Conservation (phyloP, 2,888 invertebrate species). For the Charanyca ferruginea region DNA sequence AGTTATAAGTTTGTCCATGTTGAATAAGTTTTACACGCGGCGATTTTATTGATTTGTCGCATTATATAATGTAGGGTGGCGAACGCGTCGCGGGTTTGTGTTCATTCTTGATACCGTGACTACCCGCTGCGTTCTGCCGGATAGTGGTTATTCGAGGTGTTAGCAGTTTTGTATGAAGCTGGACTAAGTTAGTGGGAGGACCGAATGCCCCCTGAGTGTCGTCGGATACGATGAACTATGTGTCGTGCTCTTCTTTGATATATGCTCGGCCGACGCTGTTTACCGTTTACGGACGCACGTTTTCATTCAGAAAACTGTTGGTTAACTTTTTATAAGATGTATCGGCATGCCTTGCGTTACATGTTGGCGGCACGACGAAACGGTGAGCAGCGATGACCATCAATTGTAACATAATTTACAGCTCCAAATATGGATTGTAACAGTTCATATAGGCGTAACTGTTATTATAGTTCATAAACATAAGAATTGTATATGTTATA, state of each 20-base stretch:
- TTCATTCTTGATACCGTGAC: conserved; percentile 47
- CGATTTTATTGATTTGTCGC: conserved; percentile 90
- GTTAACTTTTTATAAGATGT: conserved; percentile 47
- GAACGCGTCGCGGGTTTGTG: conserved; percentile 63
- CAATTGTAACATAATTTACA: conserved; percentile 86
- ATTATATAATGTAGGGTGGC: conserved; percentile 80
- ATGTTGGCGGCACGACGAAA: conserved; percentile 37
- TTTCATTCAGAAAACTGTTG: conserved; percentile 34
- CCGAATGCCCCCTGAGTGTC: conserved; percentile 71
- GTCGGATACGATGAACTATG: conserved; percentile 73
- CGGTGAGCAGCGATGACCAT: conserved; percentile 52
- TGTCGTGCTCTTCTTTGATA: conserved; percentile 76
- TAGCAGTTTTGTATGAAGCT: conserved; percentile 77
- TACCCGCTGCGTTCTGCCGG: conserved; percentile 62
- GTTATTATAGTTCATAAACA: conserved; percentile 89
- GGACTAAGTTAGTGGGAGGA: conserved; percentile 71
- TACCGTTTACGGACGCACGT: conserved; percentile 47
- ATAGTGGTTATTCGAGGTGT: conserved; percentile 77
- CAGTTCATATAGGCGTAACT: conserved; percentile 88
- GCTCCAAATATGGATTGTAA: conserved; percentile 80
- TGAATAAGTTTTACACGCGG: conserved; percentile 85
- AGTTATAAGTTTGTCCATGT: conserved; percentile 84
- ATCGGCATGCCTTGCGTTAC: conserved; percentile 50
- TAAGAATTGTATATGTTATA: conserved; percentile 90
- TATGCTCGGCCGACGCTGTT: conserved; percentile 56